Percentiles rank a stretch among this genome's conserved stretches.
These are phyloP conservation scores for Paraplagusia blochii DNA, from an alignment of 2,113 vertebrate species.

Conservation along the genomic window DNA sequence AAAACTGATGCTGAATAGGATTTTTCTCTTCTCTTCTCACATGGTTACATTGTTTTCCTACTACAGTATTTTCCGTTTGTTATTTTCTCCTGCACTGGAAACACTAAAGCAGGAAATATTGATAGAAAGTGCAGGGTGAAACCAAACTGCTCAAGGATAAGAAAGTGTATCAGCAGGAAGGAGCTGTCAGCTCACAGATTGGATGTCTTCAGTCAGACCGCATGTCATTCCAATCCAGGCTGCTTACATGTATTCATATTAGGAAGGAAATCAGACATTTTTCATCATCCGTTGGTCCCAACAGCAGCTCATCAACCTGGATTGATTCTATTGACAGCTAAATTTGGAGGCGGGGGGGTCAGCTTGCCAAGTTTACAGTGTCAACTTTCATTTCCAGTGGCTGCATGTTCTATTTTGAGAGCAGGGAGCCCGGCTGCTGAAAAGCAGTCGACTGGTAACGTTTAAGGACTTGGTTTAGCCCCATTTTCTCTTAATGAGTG, in stretches of 20 bases:
- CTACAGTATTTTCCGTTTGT: constrained; percentile 1
- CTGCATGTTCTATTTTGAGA: constrained; percentile 61
- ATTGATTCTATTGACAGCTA: constrained; percentile 51
- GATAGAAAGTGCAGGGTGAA: too few species aligned
- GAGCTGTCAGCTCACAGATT: constrained; percentile 19
- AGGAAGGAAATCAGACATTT: constrained; percentile 16
- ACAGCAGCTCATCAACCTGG: constrained; percentile 38
- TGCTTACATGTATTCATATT: constrained; percentile 12
- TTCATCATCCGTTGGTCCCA: constrained; percentile 8
- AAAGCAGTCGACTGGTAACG: constrained; percentile 43
- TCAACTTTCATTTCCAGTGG: constrained; percentile 63
- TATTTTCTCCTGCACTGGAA: constrained; percentile 5
- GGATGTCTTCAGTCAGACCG: constrained; percentile 22
- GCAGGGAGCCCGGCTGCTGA: constrained; percentile 18
- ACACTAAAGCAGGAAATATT: constrained; percentile 10
- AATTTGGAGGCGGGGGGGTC: constrained; percentile 54
- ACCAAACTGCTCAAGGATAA: too few species aligned
- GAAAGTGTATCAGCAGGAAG: background rate
- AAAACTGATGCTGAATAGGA: background rate
- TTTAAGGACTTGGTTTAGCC: constrained; percentile 37
- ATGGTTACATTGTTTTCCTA: too few species aligned
- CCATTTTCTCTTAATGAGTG: constrained; percentile 42
- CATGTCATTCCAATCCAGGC: constrained; percentile 17
- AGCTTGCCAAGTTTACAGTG: constrained; percentile 47
- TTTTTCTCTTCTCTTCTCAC: background rate